Conservation (phyloP, 1,140 invertebrate species). For the Drosophila virilis region DNA sequence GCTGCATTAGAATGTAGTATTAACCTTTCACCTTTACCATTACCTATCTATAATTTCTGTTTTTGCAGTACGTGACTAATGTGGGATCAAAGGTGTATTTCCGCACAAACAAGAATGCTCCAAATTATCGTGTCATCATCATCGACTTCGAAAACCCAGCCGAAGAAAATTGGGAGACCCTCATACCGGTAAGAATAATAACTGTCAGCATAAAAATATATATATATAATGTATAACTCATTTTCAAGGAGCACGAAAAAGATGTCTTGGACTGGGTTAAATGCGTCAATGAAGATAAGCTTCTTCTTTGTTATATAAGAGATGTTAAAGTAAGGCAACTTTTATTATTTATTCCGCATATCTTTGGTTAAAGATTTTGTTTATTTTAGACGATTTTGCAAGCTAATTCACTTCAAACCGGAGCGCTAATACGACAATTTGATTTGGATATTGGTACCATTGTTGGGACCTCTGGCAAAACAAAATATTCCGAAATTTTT, state of each 20-base stretch:
- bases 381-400: constrained; percentile 91
- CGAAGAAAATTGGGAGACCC: constrained; percentile 92
- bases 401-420: constrained; percentile 91
- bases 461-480: constrained; percentile 92
- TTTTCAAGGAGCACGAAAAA: constrained; percentile 89
- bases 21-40: too few relatives aligned
- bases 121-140: constrained; percentile 94
- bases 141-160: constrained; percentile 94
- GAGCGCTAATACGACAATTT: constrained; percentile 89
- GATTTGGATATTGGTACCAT: constrained; percentile 95
- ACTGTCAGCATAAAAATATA: not conserved
- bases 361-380: too few relatives aligned
- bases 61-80: constrained; percentile 94
- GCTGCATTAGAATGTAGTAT: too few relatives aligned
- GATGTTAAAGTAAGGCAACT: constrained; percentile 94
- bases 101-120: constrained; percentile 96
- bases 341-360: not conserved
- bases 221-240: not conserved
- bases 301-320: constrained; percentile 96
- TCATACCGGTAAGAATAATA: constrained; percentile 87
- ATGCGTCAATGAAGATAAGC: constrained; percentile 93
- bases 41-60: not conserved
- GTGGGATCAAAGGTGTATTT: constrained; percentile 93
- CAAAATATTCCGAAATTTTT: constrained; percentile 95
- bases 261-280: constrained; percentile 96